phyloP scores from a whole-genome alignment of 2,797 vertebrate species.

The Microctenopoma lineatum region DNA sequence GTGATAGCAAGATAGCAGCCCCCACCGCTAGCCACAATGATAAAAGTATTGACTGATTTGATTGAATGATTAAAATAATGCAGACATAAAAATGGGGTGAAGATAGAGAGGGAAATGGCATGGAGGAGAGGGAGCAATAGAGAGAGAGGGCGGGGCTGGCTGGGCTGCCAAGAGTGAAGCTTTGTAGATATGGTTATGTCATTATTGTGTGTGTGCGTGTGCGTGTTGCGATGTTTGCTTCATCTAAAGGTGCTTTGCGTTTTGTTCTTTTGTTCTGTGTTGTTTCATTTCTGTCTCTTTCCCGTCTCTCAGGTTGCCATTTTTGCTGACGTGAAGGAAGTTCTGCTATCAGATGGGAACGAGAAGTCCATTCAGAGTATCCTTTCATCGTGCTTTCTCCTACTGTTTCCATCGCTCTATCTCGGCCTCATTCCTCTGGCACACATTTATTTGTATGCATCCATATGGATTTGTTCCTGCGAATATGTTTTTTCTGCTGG shows the following conservation, averaged over 20 bases:
- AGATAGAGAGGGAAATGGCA: constrained; percentile 78
- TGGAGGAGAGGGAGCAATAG: constrained; percentile 66
- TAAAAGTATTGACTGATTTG: constrained; percentile 99
- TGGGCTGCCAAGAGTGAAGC: constrained; percentile 69
- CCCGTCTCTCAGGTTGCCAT: constrained; percentile 92
- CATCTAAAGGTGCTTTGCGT: constrained; percentile 69
- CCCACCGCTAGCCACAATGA: constrained; percentile 98
- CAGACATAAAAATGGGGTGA: constrained; percentile 98
- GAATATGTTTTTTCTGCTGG: constrained; percentile 18
- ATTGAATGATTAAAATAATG: constrained; percentile 99
- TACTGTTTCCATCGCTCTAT: constrained; percentile 45
- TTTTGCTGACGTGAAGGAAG: constrained; percentile 99
- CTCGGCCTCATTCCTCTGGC: constrained; percentile 33
- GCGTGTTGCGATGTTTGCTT: constrained; percentile 67
- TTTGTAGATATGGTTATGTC: constrained; percentile 78
- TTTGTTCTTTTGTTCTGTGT: constrained; percentile 75
- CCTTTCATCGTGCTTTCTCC: constrained; percentile 83
- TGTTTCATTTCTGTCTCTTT: constrained; percentile 74
- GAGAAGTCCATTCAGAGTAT: constrained; percentile 99
- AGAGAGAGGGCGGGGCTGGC: constrained; percentile 55
- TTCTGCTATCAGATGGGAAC: constrained; percentile 99
- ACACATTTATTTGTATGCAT: constrained; percentile 53
- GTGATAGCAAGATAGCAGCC: constrained; percentile 99
- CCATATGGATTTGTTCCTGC: constrained; percentile 33
- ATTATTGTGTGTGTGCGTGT: constrained; percentile 72